These are phyloP conservation scores for Rapana venosa DNA, from an alignment of 2,888 invertebrate species.

Conservation along the genomic window DNA sequence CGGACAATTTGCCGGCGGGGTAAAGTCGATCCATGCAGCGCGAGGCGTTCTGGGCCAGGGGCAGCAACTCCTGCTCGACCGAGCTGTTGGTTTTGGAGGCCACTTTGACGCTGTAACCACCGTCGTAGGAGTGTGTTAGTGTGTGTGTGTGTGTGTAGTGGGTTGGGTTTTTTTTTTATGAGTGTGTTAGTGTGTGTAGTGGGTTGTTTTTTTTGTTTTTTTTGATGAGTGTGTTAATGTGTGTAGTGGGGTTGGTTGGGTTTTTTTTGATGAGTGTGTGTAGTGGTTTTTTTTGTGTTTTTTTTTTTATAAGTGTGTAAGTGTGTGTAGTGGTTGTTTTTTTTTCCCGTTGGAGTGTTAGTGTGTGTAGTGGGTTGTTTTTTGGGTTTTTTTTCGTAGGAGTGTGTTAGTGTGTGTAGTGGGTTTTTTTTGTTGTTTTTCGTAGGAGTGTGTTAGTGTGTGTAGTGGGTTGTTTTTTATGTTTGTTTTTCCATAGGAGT, in stretches of 20 bases:
- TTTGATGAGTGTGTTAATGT: not conserved
- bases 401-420: too few species aligned
- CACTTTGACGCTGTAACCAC: conserved; percentile 80
- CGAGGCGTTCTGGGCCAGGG: conserved; percentile 86
- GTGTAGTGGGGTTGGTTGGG: not conserved
- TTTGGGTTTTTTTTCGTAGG: too few species aligned
- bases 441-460: too few species aligned
- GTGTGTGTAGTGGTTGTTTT: too few species aligned
- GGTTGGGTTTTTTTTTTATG: not conserved
- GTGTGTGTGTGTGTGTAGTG: not conserved
- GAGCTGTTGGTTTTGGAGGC: conserved; percentile 85
- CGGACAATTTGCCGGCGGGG: conserved; percentile 89
- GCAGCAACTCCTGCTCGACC: conserved; percentile 87
- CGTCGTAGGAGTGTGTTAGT: not conserved
- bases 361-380: too few species aligned
- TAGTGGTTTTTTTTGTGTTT: not conserved
- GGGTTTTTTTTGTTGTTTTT: too few species aligned
- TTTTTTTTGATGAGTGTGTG: not conserved
- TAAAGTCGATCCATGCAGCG: conserved; percentile 86
- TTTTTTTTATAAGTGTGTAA: not conserved
- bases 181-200: not conserved
- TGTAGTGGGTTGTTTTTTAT: too few species aligned
- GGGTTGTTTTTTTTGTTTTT: too few species aligned
- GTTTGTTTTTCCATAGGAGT: too few species aligned
- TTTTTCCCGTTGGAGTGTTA: too few species aligned